These are phyloP conservation scores for Rapana venosa DNA, from an alignment of 2,888 invertebrate genomes.

Conservation along the genomic window DNA sequence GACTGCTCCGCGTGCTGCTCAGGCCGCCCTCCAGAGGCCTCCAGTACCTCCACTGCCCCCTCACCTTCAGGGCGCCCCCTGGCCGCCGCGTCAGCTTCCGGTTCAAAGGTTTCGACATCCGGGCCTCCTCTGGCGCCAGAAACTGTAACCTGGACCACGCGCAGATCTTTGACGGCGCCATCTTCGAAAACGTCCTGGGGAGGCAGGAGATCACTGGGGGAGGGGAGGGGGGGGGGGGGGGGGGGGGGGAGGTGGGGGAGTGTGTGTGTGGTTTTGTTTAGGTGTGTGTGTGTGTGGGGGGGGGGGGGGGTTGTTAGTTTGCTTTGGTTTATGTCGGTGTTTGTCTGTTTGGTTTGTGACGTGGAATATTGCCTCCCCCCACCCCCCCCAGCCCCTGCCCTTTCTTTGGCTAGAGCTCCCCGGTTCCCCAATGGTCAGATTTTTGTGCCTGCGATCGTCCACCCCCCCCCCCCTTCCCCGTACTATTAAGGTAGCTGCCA, in stretches of 20 bases:
- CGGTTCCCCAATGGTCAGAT: too few relatives aligned
- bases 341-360: too few relatives aligned
- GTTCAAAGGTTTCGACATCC: conserved; percentile 50
- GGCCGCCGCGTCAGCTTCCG: conserved; percentile 50
- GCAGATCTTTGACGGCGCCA: conserved; percentile 48
- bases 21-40: conserved; percentile 34
- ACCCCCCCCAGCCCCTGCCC: too few relatives aligned
- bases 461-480: too few relatives aligned
- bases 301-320: background rate
- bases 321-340: too few relatives aligned
- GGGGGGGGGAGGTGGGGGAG: background rate
- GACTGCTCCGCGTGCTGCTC: conserved; percentile 43
- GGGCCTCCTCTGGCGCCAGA: conserved; percentile 18
- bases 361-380: too few relatives aligned
- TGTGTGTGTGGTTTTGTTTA: background rate
- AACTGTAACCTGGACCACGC: conserved; percentile 50
- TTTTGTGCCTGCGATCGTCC: too few relatives aligned
- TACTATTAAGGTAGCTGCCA: too few relatives aligned
- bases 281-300: too few relatives aligned
- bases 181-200: too few relatives aligned
- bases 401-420: too few relatives aligned
- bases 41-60: conserved; percentile 43
- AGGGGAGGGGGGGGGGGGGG: background rate
- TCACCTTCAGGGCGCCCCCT: conserved; percentile 48
- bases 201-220: conserved; percentile 45